Conservation (phyloP, 2,888 invertebrate species). For the Nasonia oneida region DNA sequence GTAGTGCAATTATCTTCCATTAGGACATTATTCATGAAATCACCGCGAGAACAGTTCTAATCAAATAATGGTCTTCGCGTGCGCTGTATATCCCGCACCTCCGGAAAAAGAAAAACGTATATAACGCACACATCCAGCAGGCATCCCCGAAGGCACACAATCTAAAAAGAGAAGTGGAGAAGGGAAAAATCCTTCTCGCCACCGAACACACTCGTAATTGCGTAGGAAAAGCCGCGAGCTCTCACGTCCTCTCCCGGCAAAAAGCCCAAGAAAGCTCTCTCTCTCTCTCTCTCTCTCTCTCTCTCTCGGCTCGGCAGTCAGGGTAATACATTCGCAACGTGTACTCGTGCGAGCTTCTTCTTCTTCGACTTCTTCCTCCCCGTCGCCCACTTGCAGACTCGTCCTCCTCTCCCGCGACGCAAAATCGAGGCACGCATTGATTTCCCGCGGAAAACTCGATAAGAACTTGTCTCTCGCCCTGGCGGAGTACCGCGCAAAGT, state of each 20-base stretch:
- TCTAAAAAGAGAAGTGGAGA: not conserved
- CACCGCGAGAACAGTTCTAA: not conserved
- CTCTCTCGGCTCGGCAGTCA: not conserved
- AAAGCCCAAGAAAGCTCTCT: conserved; percentile 10
- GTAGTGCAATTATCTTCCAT: too few species aligned
- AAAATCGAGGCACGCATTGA: conserved; percentile 52
- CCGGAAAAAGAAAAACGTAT: not conserved
- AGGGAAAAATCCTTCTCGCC: not conserved
- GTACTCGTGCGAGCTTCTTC: conserved; percentile 3
- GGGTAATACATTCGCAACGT: conserved; percentile 26
- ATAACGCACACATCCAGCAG: not conserved
- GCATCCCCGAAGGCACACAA: not conserved
- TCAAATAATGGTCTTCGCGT: not conserved
- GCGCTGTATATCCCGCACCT: not conserved
- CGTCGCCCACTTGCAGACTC: not conserved
- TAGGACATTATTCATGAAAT: too few species aligned
- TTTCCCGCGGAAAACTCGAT: conserved; percentile 59
- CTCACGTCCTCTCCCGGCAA: not conserved
- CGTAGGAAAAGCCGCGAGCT: not conserved
- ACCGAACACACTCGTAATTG: not conserved
- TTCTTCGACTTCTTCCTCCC: not conserved
- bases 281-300: not conserved
- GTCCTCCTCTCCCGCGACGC: not conserved
- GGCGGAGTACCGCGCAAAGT: conserved; percentile 35
- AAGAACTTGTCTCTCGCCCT: conserved; percentile 38